These are phyloP conservation scores for Xiphophorus maculatus DNA, from an alignment of 2,113 vertebrate genomes.

Conservation along the genomic window DNA sequence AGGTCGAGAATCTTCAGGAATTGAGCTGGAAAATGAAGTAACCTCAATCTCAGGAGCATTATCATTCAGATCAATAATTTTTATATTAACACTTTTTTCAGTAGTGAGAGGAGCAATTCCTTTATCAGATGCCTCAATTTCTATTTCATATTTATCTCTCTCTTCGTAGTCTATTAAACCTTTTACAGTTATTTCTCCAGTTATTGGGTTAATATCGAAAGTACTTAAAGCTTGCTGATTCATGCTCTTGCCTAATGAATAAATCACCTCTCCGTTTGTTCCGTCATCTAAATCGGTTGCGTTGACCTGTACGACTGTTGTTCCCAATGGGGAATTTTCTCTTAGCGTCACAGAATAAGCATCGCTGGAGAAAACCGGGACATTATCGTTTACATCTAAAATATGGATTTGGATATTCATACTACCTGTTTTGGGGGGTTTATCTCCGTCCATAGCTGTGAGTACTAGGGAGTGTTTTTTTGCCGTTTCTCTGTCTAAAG, in stretches of 20 bases:
- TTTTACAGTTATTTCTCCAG: slow-evolving; percentile 69
- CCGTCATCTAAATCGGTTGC: slow-evolving; percentile 75
- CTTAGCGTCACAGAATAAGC: slow-evolving; percentile 24
- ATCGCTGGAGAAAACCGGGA: slow-evolving; percentile 61
- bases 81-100: slow-evolving; percentile 24
- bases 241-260: slow-evolving; percentile 62
- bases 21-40: slow-evolving; percentile 14
- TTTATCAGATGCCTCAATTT: slow-evolving; percentile 72
- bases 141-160: slow-evolving; percentile 66
- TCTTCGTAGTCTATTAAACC: slow-evolving; percentile 66
- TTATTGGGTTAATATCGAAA: slow-evolving; percentile 60
- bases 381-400: slow-evolving; percentile 76
- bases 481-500: slow-evolving; percentile 59
- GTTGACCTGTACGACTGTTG: slow-evolving; percentile 65
- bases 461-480: slow-evolving; percentile 34
- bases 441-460: slow-evolving; percentile 68
- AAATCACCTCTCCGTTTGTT: slow-evolving; percentile 64
- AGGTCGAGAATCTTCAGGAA: slow-evolving; percentile 32
- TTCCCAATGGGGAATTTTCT: slow-evolving; percentile 56
- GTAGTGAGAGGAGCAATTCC: background rate
- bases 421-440: slow-evolving; percentile 59
- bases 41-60: slow-evolving; percentile 38
- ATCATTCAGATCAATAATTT: slow-evolving; percentile 44
- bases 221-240: slow-evolving; percentile 21
- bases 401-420: slow-evolving; percentile 67